These are phyloP conservation scores for Bradypodion ventrale DNA, from an alignment of 2,797 vertebrate genomes.

Conservation along the genomic window DNA sequence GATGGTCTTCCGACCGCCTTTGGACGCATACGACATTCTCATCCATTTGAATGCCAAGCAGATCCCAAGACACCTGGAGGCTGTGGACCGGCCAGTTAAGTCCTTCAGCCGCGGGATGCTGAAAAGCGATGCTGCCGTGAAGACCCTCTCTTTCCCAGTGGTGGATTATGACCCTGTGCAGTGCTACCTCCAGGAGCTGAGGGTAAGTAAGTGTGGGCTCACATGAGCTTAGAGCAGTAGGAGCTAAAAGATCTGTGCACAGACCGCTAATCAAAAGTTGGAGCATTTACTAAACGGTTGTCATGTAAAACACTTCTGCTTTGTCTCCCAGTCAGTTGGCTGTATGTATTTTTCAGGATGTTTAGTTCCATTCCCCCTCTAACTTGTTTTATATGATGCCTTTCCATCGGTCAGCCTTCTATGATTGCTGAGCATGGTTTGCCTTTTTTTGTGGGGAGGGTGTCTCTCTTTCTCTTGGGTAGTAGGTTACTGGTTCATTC, in stretches of 20 bases:
- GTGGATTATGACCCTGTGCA: constrained; percentile 90
- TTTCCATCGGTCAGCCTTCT: background rate
- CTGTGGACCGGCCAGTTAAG: constrained; percentile 80
- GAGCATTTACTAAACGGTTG: background rate
- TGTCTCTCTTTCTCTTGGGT: too few species aligned
- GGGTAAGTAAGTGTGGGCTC: constrained; percentile 81
- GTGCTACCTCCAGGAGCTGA: constrained; percentile 86
- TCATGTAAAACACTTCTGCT: background rate
- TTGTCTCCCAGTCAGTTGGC: background rate
- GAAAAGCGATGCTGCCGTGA: background rate
- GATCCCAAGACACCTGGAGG: constrained; percentile 84
- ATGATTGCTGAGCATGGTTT: background rate
- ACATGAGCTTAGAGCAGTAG: too few species aligned
- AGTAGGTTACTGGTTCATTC: too few species aligned
- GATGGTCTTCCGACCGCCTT: constrained; percentile 89
- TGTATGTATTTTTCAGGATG: background rate
- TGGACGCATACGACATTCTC: constrained; percentile 90
- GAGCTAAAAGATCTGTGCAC: background rate
- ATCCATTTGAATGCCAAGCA: constrained; percentile 88
- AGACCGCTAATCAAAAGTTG: background rate
- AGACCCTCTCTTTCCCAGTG: constrained; percentile 81
- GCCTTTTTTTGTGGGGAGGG: background rate
- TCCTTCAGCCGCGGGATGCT: constrained; percentile 78
- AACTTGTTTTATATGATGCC: background rate
- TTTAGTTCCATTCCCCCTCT: background rate